Percentiles rank a stretch among this genome's conserved stretches.
These are phyloP conservation scores for Rhinopomastus cyanomelas DNA, from an alignment of 2,113 vertebrate genomes.

Conservation along the genomic window DNA sequence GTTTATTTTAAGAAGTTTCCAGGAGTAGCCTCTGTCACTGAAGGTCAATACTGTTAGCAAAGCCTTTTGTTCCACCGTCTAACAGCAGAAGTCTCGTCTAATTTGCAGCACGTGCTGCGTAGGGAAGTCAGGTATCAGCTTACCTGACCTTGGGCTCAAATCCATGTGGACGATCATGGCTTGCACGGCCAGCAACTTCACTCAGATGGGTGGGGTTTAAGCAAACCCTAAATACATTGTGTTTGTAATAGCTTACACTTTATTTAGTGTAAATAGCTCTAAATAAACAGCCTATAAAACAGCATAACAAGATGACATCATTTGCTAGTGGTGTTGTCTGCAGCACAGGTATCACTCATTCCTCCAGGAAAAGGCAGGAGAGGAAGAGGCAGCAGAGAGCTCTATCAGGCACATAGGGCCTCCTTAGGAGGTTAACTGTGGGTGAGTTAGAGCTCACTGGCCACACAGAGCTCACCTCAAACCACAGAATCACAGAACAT, in stretches of 20 bases:
- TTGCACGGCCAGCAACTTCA: not conserved
- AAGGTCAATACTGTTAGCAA: not conserved
- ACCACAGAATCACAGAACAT: no score
- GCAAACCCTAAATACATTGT: not conserved
- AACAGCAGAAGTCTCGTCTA: not conserved
- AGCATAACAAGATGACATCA: not conserved
- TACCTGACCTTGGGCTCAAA: not conserved
- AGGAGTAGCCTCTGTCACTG: not conserved
- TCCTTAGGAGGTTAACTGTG: not conserved
- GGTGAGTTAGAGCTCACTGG: not conserved
- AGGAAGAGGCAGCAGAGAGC: not conserved
- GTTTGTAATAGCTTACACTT: not conserved
- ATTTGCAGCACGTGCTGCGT: not conserved
- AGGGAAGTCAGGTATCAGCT: not conserved
- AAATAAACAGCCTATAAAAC: not conserved
- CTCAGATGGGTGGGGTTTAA: not conserved
- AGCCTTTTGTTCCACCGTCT: not conserved
- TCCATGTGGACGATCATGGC: not conserved
- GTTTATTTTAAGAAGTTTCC: not conserved
- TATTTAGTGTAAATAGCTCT: slow-evolving; percentile 1
- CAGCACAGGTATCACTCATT: not conserved
- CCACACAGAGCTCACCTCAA: not conserved
- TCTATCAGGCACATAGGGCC: not conserved
- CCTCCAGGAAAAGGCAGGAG: not conserved
- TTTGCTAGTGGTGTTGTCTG: not conserved